Conservation (phyloP, 2,888 invertebrate species). For the Eristalis intricaria region DNA sequence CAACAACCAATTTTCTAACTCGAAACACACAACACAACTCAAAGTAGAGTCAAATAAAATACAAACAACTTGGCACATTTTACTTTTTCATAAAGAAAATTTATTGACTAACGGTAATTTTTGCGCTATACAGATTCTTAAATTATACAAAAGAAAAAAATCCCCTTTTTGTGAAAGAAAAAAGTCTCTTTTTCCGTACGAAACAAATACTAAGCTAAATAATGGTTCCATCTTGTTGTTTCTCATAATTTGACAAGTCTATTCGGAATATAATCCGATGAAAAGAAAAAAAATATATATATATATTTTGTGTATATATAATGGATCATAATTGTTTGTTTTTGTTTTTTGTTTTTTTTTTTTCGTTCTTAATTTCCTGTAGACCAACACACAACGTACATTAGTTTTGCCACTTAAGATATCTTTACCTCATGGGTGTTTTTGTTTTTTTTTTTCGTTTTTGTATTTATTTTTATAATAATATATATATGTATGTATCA, state of each 20-base stretch:
- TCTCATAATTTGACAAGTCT: conserved; percentile 56
- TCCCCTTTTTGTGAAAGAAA: conserved; percentile 32
- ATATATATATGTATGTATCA: conserved; percentile 68
- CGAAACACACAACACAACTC: neutral
- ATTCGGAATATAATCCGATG: conserved; percentile 34
- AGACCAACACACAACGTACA: conserved; percentile 70
- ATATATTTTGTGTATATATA: neutral
- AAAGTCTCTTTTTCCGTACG: conserved; percentile 22
- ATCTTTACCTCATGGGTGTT: conserved; percentile 47
- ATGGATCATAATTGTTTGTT: neutral
- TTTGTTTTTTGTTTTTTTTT: conserved; percentile 15
- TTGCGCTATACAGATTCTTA: conserved; percentile 71
- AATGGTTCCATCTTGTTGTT: conserved; percentile 19
- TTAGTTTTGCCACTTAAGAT: conserved; percentile 69
- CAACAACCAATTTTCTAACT: neutral
- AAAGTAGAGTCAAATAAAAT: neutral
- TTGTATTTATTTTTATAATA: conserved; percentile 54
- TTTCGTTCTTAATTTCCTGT: conserved; percentile 63
- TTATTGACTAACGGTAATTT: conserved; percentile 69
- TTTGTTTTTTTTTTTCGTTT: conserved; percentile 35
- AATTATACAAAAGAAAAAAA: conserved; percentile 60
- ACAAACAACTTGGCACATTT: conserved; percentile 21
- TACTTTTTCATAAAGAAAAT: conserved; percentile 69
- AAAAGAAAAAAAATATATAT: conserved; percentile 21
- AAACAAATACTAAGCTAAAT: conserved; percentile 45